Conservation (phyloP, 2,797 vertebrate species). For the Muscicapa comitata region DNA sequence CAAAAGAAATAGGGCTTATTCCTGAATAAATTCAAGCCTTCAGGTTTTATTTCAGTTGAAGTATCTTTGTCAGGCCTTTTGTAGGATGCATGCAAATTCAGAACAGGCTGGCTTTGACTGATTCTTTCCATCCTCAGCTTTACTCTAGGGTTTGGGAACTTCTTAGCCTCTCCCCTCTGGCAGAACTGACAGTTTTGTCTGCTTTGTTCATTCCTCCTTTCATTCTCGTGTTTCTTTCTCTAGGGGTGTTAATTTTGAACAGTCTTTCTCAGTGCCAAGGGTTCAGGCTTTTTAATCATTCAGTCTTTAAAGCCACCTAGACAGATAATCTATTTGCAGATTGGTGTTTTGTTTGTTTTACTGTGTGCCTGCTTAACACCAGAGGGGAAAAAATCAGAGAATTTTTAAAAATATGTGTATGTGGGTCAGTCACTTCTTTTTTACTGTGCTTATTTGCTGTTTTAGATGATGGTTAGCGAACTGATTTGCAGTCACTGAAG, state of each 20-base stretch:
- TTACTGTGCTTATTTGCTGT: not conserved
- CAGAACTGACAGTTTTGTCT: not conserved
- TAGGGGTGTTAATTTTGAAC: not conserved
- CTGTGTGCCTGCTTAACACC: not conserved
- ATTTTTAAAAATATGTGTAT: fast-evolving
- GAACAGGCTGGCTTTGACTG: not conserved
- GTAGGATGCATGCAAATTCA: not conserved
- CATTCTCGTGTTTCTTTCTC: not conserved
- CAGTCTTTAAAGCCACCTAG: not conserved
- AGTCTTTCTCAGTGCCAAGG: not conserved
- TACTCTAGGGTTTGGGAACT: not conserved
- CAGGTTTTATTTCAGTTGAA: not conserved
- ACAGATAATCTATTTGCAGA: not conserved
- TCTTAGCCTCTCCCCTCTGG: not conserved
- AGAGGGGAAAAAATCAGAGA: not conserved
- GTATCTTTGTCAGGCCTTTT: not conserved
- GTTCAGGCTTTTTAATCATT: not conserved
- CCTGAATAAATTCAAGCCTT: not conserved
- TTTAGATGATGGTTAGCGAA: not conserved
- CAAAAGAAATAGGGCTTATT: not conserved
- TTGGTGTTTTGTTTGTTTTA: not conserved
- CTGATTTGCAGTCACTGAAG: not conserved
- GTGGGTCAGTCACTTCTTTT: not conserved
- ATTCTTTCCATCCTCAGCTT: not conserved
- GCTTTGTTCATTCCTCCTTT: not conserved